phyloP scores from a whole-genome alignment of 2,113 vertebrate genomes.

The Anguilla rostrata region DNA sequence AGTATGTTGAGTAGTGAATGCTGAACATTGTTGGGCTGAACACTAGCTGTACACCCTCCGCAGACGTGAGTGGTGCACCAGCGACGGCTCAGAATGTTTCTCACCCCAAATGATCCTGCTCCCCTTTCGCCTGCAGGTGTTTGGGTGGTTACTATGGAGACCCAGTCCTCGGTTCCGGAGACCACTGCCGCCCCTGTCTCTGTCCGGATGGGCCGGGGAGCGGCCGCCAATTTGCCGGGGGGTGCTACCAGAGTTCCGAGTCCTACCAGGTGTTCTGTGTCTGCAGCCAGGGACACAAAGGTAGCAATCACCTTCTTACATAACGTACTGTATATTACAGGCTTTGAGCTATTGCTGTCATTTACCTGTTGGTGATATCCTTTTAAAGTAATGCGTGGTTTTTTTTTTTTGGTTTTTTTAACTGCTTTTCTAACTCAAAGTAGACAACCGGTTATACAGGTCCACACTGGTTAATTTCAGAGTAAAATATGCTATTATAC shows the following conservation, averaged over 20 bases:
- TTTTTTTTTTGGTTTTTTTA: neutral
- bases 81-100: neutral
- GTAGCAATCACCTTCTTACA: constrained; percentile 62
- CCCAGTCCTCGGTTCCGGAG: constrained; percentile 85
- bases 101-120: neutral
- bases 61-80: neutral
- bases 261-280: constrained; percentile 80
- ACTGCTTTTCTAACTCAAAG: neutral
- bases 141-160: constrained; percentile 87
- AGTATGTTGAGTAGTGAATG: neutral
- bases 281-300: constrained; percentile 83
- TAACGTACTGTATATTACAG: neutral
- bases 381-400: neutral
- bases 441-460: neutral
- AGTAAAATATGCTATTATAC: neutral
- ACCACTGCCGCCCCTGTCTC: constrained; percentile 90
- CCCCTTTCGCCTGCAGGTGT: constrained; percentile 74
- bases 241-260: constrained; percentile 79
- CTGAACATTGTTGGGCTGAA: neutral
- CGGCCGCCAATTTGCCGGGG: constrained; percentile 82
- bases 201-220: constrained; percentile 88
- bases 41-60: neutral
- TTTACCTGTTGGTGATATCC: neutral
- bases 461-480: neutral
- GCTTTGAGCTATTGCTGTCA: neutral